Evolutionary conservation across 2,113 vertebrate species (phyloP), one percentile per base, ranked within the genome.

Genomic region (Serinus canaria): DNA sequence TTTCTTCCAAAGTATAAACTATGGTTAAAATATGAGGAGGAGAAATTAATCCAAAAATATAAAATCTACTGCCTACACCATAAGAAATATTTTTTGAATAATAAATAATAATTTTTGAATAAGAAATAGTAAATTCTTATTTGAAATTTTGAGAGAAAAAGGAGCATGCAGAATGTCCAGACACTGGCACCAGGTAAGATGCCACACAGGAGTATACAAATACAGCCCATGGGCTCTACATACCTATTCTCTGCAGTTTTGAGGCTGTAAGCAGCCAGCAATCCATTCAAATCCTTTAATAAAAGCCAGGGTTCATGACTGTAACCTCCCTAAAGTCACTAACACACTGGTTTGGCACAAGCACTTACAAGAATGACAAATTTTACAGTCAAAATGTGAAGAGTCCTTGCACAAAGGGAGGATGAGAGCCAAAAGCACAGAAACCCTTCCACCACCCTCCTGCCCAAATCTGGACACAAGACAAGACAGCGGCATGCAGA

Each of bases 381-480:
- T 94, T 96, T 90, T 83, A 88, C 35, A 92, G 64, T 12, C 64
- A 28, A 79, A 95, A 85, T 30, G n/a, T 79, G 28, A 67, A 35
- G 13, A 67, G 73, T 63, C 53, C 22, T 52, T 75, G 64, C 30
- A 92, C 80, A 91, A 87, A 79, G 79, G 15, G n/a, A 15, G 79
- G 35, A 89, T 2, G 1, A 83, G 41, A 90, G 63, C 64, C 87
- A 82, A 77, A 74, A 62, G 41, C 2, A 47, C 83, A 72, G 63
- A 91, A 95, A 90, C 59, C 50, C 24, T 60, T 87, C 73, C 52
- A 50, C 18, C 19, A 76, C 22, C 10, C 35, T 88, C 77, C 74
- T 89, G 76, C 58, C 56, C 63, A 82, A 77, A 88, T 69, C 33
- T 7, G 2, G 78, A 62, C 43, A 58, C 8, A 7, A 66, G 50